phyloP scores from a whole-genome alignment of 2,888 invertebrate species.

The Pasiphila rectangulata region DNA sequence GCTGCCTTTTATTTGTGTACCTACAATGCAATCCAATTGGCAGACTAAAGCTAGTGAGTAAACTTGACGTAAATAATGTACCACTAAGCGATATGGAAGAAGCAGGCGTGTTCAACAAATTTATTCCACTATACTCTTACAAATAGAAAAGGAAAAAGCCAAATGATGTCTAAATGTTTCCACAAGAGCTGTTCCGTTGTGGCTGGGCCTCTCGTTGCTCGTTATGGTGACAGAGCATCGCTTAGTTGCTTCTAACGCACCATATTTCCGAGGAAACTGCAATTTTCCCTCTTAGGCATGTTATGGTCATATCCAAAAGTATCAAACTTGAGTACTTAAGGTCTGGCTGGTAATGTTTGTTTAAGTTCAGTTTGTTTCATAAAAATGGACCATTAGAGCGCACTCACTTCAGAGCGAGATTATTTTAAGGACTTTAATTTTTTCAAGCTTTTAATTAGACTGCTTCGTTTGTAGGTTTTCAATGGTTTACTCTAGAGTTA shows the following conservation, averaged over 20 bases:
- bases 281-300: constrained; percentile 45
- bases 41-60: too few relatives aligned
- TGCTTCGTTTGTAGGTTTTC: too few relatives aligned
- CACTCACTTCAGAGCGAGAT: too few relatives aligned
- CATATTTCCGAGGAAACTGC: constrained; percentile 48
- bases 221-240: constrained; percentile 55
- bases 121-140: constrained; percentile 4
- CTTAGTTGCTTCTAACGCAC: constrained; percentile 51
- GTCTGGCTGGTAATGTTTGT: constrained; percentile 29
- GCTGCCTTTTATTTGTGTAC: too few relatives aligned
- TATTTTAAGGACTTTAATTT: too few relatives aligned
- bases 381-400: constrained; percentile 15
- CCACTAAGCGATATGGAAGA: neutral
- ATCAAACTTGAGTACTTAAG: constrained; percentile 47
- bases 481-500: too few relatives aligned
- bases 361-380: constrained; percentile 22
- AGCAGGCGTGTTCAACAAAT: constrained; percentile 4
- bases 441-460: too few relatives aligned
- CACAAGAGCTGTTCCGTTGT: constrained; percentile 42
- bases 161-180: constrained; percentile 45
- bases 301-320: constrained; percentile 40
- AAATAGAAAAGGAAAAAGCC: constrained; percentile 36
- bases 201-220: constrained; percentile 48
- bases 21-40: too few relatives aligned
- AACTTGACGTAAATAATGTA: neutral